These are phyloP conservation scores for Baronia brevicornis DNA, from an alignment of 2,888 invertebrate species.

Conservation along the genomic window DNA sequence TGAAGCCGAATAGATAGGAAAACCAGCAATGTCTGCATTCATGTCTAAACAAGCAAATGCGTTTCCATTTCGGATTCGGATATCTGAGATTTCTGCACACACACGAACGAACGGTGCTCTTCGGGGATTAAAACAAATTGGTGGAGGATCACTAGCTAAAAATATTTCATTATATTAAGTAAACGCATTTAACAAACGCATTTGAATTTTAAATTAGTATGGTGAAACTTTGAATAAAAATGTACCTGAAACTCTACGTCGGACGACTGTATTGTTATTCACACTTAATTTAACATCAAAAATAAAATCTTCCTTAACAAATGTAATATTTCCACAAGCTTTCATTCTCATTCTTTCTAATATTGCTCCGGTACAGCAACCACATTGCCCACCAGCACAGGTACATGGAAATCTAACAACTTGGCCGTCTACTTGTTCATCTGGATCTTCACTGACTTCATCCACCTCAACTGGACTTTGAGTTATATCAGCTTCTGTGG, in stretches of 20 bases:
- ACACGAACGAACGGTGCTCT: constrained; percentile 80
- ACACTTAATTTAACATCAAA: constrained; percentile 83
- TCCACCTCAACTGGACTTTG: constrained; percentile 36
- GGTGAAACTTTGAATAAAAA: constrained; percentile 11
- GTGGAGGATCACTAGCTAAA: constrained; percentile 83
- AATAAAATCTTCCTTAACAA: constrained; percentile 88
- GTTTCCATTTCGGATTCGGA: constrained; percentile 85
- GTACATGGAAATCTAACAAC: constrained; percentile 76
- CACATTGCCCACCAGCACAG: constrained; percentile 78
- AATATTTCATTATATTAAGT: constrained; percentile 22
- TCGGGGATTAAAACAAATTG: constrained; percentile 82
- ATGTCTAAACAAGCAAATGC: constrained; percentile 86
- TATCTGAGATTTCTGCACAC: constrained; percentile 86
- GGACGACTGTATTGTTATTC: constrained; percentile 83
- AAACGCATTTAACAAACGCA: neutral
- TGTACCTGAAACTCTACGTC: constrained; percentile 83
- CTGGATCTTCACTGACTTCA: constrained; percentile 25
- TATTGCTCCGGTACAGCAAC: constrained; percentile 81
- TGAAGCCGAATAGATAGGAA: constrained; percentile 73
- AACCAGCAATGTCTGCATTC: constrained; percentile 79
- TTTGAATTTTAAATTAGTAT: constrained; percentile 2
- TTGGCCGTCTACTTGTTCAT: constrained; percentile 51
- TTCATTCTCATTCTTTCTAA: constrained; percentile 80
- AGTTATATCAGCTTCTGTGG: constrained; percentile 26
- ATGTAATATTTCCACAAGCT: constrained; percentile 85